Conservation (phyloP, 2,888 invertebrate genomes). For the Erebia palarica region DNA sequence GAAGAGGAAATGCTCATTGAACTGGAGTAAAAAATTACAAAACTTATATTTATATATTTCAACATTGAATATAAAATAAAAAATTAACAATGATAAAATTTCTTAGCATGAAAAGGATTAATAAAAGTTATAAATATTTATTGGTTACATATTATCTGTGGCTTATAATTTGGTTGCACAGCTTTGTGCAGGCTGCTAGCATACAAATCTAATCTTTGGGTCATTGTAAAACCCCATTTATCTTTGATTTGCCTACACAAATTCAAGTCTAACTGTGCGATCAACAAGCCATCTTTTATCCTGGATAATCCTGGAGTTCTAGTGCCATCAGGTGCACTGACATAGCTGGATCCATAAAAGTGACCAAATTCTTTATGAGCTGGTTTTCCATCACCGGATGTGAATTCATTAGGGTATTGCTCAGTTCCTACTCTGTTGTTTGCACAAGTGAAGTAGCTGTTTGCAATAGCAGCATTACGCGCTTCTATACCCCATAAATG, state of each 20-base stretch:
- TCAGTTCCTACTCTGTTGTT: slow-evolving; percentile 98
- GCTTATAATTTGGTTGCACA: slow-evolving; percentile 59
- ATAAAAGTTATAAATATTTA: not conserved
- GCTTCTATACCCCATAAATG: slow-evolving; percentile 98
- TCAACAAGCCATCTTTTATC: slow-evolving; percentile 91
- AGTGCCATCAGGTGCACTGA: slow-evolving; percentile 96
- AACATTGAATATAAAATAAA: no score
- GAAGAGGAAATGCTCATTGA: no score
- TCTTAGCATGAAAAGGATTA: no score
- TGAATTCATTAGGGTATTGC: slow-evolving; percentile 84
- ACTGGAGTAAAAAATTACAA: no score
- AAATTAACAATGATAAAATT: not conserved
- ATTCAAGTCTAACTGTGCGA: slow-evolving; percentile 96
- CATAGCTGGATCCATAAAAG: slow-evolving; percentile 98
- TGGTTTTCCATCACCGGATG: slow-evolving; percentile 85
- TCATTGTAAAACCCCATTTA: slow-evolving; percentile 98
- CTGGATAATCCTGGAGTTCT: slow-evolving; percentile 94
- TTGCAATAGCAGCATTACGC: slow-evolving; percentile 97
- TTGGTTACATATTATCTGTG: slow-evolving; percentile 51
- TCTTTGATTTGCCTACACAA: slow-evolving; percentile 97
- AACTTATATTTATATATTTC: no score
- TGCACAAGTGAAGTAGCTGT: slow-evolving; percentile 96
- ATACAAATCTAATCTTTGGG: slow-evolving; percentile 95
- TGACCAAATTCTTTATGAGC: slow-evolving; percentile 96
- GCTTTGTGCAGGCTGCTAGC: slow-evolving; percentile 85